These are phyloP conservation scores for Himalopsyche anomala DNA, from an alignment of 2,888 invertebrate genomes.

Conservation along the genomic window DNA sequence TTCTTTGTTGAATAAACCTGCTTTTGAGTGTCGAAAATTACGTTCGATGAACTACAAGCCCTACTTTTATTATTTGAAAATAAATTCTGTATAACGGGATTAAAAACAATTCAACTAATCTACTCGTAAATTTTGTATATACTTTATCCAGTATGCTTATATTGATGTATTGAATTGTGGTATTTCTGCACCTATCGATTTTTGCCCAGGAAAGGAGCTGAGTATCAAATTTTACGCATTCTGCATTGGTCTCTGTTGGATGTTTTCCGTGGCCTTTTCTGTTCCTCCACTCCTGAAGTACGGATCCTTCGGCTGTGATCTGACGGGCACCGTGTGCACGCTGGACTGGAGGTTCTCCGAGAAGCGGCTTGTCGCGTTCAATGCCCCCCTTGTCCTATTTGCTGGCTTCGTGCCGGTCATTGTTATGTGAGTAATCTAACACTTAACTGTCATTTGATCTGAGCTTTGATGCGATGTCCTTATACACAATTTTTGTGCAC, in stretches of 20 bases:
- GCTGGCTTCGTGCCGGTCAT: conserved; percentile 73
- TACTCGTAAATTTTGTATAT: too few species aligned
- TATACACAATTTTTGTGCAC: background rate
- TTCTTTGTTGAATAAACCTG: too few species aligned
- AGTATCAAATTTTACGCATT: conserved; percentile 73
- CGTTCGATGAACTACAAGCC: too few species aligned
- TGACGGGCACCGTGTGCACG: conserved; percentile 74
- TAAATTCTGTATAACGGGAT: too few species aligned
- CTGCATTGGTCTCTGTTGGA: conserved; percentile 73
- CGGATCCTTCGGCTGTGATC: conserved; percentile 75
- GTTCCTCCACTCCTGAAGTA: conserved; percentile 75
- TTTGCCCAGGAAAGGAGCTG: conserved; percentile 72
- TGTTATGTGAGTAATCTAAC: conserved; percentile 71
- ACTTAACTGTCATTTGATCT: conserved; percentile 42
- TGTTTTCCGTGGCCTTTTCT: conserved; percentile 72
- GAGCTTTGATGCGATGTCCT: conserved; percentile 13
- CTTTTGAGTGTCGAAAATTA: too few species aligned
- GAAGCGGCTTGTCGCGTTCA: conserved; percentile 73
- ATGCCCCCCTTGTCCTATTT: conserved; percentile 72
- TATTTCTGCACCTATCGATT: conserved; percentile 17
- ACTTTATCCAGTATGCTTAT: too few species aligned
- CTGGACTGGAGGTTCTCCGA: conserved; percentile 74
- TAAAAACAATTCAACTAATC: too few species aligned
- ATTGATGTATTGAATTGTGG: too few species aligned
- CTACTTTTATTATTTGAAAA: too few species aligned